Evolutionary conservation across 2,797 vertebrate species (phyloP), one percentile per base, ranked within the genome.

Genomic region (Macrochelys suwanniensis): DNA sequence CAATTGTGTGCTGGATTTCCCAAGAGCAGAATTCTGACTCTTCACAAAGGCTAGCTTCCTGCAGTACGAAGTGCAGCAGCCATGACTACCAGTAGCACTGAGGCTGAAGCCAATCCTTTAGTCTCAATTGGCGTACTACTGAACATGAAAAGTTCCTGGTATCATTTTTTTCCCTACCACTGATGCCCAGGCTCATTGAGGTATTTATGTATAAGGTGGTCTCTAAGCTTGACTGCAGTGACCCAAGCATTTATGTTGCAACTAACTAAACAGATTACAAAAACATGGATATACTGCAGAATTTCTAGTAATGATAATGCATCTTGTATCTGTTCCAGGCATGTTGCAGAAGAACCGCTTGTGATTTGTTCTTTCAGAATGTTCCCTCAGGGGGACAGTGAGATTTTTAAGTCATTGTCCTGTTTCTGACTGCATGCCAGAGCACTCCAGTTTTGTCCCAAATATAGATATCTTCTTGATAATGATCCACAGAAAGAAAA

Each of bases 401-500:
- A 93, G 82, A 85, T 0, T 0, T 0, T 49, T 76, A 77, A 68
- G 26, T 85, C 84, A 3, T 54, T 65, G 11, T 37, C 88, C 81
- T 86, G 1, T 89, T 91, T 88, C 54, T 91, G 80, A 47, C 57
- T 87, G 26, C 13, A n/a, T 89, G 31, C 59, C 42, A 78, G 50
- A 45, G 31, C 71, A 93, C 17, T 17, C n/a, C 87, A 6, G 26
- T 86, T 57, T 53, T 54, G 93, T 81, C 0, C 23, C 16, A 28
- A 59, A 37, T 85, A 5, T 71, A 19, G 45, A 13, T 76, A 6
- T 57, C 21, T 49, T 88, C 42, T 78, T 95, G 61, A 47, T 92
- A 28, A 49, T 6, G 15, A 65, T 90, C n/a, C 71, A 54, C 94
- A 79, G 83, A 94, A 95, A 21, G 6, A 90, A 88, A 71, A 65